Conservation (phyloP, 2,113 vertebrate species). For the Syngnathus typhle region DNA sequence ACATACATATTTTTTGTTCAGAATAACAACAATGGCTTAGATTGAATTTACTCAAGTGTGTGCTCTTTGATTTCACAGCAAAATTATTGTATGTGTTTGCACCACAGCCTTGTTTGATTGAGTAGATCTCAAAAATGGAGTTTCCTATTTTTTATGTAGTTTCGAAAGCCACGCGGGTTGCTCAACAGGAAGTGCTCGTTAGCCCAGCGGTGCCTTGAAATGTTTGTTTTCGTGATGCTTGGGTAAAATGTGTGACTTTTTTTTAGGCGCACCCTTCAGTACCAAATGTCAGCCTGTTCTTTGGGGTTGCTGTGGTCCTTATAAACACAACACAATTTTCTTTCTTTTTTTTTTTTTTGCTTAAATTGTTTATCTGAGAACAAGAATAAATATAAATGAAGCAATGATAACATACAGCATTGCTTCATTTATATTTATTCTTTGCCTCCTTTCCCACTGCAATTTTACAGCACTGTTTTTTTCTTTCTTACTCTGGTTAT, state of each 20-base stretch:
- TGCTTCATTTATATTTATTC: constrained; percentile 61
- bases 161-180: constrained; percentile 52
- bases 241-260: background rate
- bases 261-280: constrained; percentile 10
- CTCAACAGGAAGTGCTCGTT: constrained; percentile 4
- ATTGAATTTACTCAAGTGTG: background rate
- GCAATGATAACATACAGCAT: too few species aligned
- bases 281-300: constrained; percentile 7
- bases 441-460: constrained; percentile 32
- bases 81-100: constrained; percentile 21
- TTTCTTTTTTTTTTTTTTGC: constrained; percentile 23
- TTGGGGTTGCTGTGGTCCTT: constrained; percentile 39
- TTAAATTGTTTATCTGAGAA: constrained; percentile 45
- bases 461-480: constrained; percentile 34
- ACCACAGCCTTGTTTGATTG: constrained; percentile 39
- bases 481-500: constrained; percentile 38
- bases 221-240: constrained; percentile 12
- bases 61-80: constrained; percentile 18
- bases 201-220: constrained; percentile 45
- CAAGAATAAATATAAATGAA: too few species aligned
- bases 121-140: constrained; percentile 62
- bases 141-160: constrained; percentile 31
- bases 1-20: background rate
- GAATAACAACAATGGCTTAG: constrained; percentile 23
- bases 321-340: constrained; percentile 13